Conservation (phyloP, 2,888 invertebrate species). For the Drosophila mulleri region DNA sequence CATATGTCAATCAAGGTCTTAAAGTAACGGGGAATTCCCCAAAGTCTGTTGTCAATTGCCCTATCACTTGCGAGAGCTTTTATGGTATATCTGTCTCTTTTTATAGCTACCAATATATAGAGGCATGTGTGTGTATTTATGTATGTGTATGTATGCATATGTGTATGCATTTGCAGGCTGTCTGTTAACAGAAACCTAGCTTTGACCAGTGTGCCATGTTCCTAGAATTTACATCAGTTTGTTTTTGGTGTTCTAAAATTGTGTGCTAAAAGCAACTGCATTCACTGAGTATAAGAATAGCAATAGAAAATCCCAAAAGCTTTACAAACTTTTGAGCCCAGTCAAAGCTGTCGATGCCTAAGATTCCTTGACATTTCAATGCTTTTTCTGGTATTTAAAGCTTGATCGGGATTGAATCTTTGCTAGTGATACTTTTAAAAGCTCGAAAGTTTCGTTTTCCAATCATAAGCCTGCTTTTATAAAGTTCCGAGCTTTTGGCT, state of each 20-base stretch:
- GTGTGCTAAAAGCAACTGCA: not conserved
- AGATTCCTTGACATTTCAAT: not conserved
- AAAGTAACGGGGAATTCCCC: conserved; percentile 18
- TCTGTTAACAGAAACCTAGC: not conserved
- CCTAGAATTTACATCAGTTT: not conserved
- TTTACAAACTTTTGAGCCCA: not conserved
- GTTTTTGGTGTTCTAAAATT: not conserved
- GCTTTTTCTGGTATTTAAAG: not conserved
- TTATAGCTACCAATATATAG: not conserved
- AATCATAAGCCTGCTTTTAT: fast-evolving
- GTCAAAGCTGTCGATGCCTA: not conserved
- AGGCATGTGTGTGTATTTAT: not conserved
- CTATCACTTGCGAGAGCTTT: conserved; percentile 5
- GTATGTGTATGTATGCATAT: not conserved
- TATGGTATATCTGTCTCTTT: not conserved
- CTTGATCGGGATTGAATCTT: no score
- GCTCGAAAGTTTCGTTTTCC: not conserved
- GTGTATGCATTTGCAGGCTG: not conserved
- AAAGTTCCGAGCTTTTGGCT: not conserved
- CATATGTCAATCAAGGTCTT: conserved; percentile 61
- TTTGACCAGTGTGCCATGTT: not conserved
- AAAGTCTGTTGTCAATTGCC: conserved; percentile 1
- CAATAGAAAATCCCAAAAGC: not conserved
- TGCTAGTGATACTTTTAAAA: not conserved
- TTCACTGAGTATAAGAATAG: not conserved